Evolutionary conservation across 2,797 vertebrate genomes (phyloP).

Genomic region (Lutjanus campechanus): DNA sequence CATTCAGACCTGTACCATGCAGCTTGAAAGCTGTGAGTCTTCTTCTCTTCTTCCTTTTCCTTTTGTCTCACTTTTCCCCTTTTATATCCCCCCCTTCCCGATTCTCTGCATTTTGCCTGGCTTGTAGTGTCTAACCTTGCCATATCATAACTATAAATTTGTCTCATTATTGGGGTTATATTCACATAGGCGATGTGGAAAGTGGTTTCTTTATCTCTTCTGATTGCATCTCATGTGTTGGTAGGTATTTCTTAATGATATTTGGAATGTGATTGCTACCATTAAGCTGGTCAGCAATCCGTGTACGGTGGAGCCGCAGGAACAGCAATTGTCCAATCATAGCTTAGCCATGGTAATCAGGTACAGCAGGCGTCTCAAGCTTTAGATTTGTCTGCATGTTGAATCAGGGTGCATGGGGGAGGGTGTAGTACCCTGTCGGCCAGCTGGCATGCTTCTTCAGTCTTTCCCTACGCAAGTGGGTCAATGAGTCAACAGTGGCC

Average conservation of each 20-base stretch:
- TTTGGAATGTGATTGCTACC: neutral
- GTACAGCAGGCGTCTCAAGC: neutral
- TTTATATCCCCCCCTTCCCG: conserved; percentile 11
- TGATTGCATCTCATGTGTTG: neutral
- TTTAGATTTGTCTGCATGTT: neutral
- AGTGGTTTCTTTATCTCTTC: neutral
- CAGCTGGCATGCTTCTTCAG: no score
- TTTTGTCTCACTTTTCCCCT: conserved; percentile 47
- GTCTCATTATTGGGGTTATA: neutral
- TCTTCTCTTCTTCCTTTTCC: conserved; percentile 57
- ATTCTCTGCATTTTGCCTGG: conserved; percentile 17
- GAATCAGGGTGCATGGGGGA: neutral
- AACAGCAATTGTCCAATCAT: neutral
- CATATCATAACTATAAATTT: neutral
- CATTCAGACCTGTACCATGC: conserved; percentile 96
- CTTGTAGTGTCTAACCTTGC: conserved; percentile 10
- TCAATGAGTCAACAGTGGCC: no score
- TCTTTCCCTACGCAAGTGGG: no score
- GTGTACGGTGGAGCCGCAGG: no score
- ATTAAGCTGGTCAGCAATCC: neutral
- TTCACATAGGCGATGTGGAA: neutral
- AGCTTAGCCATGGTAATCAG: neutral
- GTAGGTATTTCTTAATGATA: neutral
- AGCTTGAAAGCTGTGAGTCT: conserved; percentile 97
- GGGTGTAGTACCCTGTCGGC: neutral